Conservation (phyloP, 1,140 invertebrate species). For the Bathynomus jamesi region DNA sequence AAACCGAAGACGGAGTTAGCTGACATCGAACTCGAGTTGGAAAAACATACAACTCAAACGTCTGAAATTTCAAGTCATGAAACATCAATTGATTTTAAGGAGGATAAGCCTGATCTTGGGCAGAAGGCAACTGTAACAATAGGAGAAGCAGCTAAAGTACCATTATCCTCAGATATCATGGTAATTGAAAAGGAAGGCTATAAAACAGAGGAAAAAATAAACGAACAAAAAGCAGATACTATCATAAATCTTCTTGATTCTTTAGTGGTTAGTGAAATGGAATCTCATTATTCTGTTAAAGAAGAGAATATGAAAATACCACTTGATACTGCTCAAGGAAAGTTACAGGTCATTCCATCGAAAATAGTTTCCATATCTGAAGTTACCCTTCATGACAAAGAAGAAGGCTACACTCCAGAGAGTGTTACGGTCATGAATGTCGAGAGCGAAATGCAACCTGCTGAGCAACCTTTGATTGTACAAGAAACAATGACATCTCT, state of each 20-base stretch:
- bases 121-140: conserved; percentile 21
- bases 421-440: background rate
- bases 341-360: background rate
- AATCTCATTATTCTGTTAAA: background rate
- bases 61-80: conserved; percentile 25
- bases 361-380: background rate
- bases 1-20: conserved; percentile 8
- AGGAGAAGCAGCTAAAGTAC: conserved; percentile 8
- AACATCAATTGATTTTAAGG: conserved; percentile 6
- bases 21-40: conserved; percentile 16
- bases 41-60: background rate
- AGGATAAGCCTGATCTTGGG: background rate
- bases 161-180: background rate
- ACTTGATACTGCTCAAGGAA: background rate
- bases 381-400: conserved; percentile 14
- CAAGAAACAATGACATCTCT: background rate
- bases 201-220: conserved; percentile 40
- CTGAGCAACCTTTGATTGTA: background rate
- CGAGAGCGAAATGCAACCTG: background rate
- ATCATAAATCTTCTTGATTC: conserved; percentile 44
- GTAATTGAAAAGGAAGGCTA: conserved; percentile 21
- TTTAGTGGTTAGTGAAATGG: conserved; percentile 45
- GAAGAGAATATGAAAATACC: background rate
- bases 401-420: conserved; percentile 8
- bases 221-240: background rate